phyloP scores from a whole-genome alignment of 1,140 invertebrate species.

The Drosophila jambulina region DNA sequence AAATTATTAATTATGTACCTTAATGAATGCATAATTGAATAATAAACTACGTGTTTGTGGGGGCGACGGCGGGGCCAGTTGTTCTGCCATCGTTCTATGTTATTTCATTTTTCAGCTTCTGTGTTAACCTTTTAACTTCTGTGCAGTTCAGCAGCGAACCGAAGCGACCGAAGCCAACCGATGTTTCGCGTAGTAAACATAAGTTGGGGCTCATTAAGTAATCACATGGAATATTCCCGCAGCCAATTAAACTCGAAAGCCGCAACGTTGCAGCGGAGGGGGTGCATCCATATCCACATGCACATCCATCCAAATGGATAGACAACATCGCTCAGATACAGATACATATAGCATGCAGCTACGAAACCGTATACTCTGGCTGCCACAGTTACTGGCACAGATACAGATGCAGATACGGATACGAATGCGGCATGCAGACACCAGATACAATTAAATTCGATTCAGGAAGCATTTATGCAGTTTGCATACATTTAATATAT shows the following conservation, averaged over 20 bases:
- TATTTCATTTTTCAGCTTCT: constrained; percentile 33
- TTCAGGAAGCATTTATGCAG: constrained; percentile 81
- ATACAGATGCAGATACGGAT: constrained; percentile 45
- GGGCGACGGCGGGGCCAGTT: neutral
- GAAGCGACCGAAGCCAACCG: constrained; percentile 43
- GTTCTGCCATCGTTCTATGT: constrained; percentile 20
- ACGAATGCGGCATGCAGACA: constrained; percentile 38
- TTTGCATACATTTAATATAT: constrained; percentile 57
- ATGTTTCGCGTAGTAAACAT: constrained; percentile 68
- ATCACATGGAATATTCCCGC: constrained; percentile 82
- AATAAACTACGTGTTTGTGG: constrained; percentile 68
- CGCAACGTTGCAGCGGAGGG: constrained; percentile 41
- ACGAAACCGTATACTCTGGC: constrained; percentile 3
- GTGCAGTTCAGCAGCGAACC: constrained; percentile 48
- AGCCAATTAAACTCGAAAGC: constrained; percentile 81
- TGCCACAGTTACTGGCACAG: constrained; percentile 12
- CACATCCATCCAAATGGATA: constrained; percentile 64
- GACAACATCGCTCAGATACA: constrained; percentile 55
- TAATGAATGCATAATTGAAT: constrained; percentile 81
- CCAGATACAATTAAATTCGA: constrained; percentile 81
- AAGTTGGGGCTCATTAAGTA: constrained; percentile 79
- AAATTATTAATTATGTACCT: constrained; percentile 81
- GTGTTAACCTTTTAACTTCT: constrained; percentile 79
- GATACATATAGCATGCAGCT: constrained; percentile 16
- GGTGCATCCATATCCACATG: constrained; percentile 9